These are phyloP conservation scores for Pocota personata DNA, from an alignment of 2,888 invertebrate species.

Conservation along the genomic window DNA sequence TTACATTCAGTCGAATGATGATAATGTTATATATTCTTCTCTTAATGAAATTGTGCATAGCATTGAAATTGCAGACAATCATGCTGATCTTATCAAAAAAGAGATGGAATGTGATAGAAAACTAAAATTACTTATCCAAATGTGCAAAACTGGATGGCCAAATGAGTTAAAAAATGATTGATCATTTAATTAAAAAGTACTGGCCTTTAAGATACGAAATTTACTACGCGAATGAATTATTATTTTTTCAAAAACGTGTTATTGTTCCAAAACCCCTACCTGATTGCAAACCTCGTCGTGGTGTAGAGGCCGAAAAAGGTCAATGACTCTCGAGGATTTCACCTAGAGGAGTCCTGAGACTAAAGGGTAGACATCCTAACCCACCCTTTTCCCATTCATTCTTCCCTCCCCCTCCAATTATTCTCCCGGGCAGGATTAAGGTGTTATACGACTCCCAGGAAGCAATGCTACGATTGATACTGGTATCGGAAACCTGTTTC, in stretches of 20 bases:
- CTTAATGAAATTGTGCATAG: conserved; percentile 8
- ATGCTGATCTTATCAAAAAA: conserved; percentile 2
- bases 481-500: no score
- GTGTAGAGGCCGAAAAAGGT: no score
- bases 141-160: conserved; percentile 54
- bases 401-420: no score
- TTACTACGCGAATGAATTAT: conserved; percentile 21
- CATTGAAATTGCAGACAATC: background rate
- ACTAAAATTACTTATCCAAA: background rate
- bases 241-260: conserved; percentile 42
- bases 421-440: no score
- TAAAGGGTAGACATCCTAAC: no score
- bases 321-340: no score
- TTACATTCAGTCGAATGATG: background rate
- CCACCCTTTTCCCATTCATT: no score
- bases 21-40: conserved; percentile 4
- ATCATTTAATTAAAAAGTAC: conserved; percentile 13
- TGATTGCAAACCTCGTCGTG: no score
- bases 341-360: no score
- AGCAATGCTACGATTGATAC: no score
- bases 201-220: conserved; percentile 33
- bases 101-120: background rate
- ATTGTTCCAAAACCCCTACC: conserved; percentile 38
- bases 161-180: background rate
- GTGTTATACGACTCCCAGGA: no score